Evolutionary conservation across 2,797 vertebrate species (phyloP).

Genomic region (Enteromius argenteus): DNA sequence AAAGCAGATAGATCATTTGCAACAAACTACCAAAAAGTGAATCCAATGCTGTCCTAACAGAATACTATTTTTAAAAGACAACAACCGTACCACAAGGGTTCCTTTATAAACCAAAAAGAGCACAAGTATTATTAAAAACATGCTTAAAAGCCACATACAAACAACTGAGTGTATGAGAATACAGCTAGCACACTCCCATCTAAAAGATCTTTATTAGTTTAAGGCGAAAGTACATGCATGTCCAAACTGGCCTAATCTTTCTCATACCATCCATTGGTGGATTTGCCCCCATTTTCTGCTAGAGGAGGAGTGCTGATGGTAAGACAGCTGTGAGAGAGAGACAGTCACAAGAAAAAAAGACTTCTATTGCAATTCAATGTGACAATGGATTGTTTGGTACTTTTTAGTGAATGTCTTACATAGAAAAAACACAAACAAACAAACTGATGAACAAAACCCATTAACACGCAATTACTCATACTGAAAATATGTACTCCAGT

Average conservation of each 20-base stretch:
- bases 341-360: conserved; percentile 49
- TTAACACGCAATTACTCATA: background rate
- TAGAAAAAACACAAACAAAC: background rate
- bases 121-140: conserved; percentile 26
- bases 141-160: conserved; percentile 1
- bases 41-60: background rate
- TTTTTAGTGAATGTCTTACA: conserved; percentile 8
- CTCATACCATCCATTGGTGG: conserved; percentile 98
- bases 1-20: background rate
- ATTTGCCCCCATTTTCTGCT: conserved; percentile 97
- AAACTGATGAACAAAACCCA: background rate
- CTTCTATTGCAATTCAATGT: conserved; percentile 24
- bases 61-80: background rate
- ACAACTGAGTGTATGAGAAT: conserved; percentile 1
- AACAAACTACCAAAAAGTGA: background rate
- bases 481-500: background rate
- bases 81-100: background rate
- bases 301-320: conserved; percentile 82
- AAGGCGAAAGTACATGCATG: conserved; percentile 47
- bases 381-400: background rate
- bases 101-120: conserved; percentile 10
- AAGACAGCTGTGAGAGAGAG: conserved; percentile 81
- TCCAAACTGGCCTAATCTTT: conserved; percentile 44
- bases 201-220: conserved; percentile 37
- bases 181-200: conserved; percentile 18